Percentiles rank a stretch among this genome's conserved stretches.
phyloP scores from a whole-genome alignment of 2,888 invertebrate species.

The Nezara viridula region DNA sequence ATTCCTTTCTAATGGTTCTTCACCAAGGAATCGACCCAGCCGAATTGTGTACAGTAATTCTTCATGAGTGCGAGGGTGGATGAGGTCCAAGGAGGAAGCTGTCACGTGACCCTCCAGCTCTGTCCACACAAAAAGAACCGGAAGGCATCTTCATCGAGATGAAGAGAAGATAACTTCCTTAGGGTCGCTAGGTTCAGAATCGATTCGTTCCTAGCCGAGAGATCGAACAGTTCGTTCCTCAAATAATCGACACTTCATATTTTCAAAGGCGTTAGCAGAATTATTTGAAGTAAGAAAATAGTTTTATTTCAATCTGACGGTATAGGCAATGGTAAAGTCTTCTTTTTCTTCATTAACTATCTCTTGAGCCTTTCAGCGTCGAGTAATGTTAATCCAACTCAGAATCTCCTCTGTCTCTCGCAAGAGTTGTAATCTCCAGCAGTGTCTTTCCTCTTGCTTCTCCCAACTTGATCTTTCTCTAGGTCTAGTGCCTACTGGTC shows the following conservation, averaged over 20 bases:
- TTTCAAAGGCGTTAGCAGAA: not conserved
- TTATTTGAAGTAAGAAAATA: not conserved
- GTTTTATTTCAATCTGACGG: too few relatives aligned
- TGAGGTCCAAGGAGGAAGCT: slow-evolving; percentile 1
- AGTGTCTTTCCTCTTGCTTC: too few relatives aligned
- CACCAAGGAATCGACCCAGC: not conserved
- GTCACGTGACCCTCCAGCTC: not conserved
- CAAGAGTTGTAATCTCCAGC: too few relatives aligned
- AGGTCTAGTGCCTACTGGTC: too few relatives aligned
- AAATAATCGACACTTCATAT: not conserved
- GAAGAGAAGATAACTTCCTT: slow-evolving; percentile 33
- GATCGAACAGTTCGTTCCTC: not conserved
- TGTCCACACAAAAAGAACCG: slow-evolving; percentile 11
- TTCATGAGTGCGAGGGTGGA: not conserved
- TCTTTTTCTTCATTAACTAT: too few relatives aligned
- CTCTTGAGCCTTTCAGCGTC: too few relatives aligned
- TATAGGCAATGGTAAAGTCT: too few relatives aligned
- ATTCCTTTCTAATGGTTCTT: too few relatives aligned
- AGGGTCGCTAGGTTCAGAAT: not conserved
- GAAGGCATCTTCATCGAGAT: slow-evolving; percentile 6
- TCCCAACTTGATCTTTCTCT: too few relatives aligned
- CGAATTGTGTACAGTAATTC: not conserved
- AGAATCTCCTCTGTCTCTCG: too few relatives aligned
- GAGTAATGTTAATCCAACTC: too few relatives aligned
- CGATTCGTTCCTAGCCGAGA: not conserved